These are phyloP conservation scores for Drosophila gunungcola DNA, from an alignment of 1,140 invertebrate species.

Conservation along the genomic window DNA sequence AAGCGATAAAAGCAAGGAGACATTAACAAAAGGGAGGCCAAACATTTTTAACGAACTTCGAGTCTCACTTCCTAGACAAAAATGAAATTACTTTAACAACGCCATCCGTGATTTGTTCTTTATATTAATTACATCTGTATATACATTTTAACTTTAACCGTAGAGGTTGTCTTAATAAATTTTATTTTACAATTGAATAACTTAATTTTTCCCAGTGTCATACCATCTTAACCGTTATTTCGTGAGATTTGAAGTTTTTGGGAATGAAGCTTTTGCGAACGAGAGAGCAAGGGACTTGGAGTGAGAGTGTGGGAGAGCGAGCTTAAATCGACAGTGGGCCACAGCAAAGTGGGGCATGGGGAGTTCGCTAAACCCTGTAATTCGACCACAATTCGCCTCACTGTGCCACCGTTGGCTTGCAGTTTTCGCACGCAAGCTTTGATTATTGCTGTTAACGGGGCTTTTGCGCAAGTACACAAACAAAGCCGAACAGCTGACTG, in stretches of 20 bases:
- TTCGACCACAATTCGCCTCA: background rate
- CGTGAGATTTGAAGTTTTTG: background rate
- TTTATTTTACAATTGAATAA: background rate
- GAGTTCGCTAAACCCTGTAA: slow-evolving; percentile 11
- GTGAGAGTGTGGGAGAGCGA: background rate
- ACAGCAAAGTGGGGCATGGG: slow-evolving; percentile 4
- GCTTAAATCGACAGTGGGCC: slow-evolving; percentile 27
- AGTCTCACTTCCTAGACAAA: no score
- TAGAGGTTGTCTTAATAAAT: background rate
- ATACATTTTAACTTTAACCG: background rate
- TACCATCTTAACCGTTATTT: background rate
- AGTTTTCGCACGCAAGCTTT: slow-evolving; percentile 46
- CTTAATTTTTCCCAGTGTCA: background rate
- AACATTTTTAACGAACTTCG: no score
- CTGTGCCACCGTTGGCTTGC: slow-evolving; percentile 38
- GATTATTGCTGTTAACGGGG: slow-evolving; percentile 11
- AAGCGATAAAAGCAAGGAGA: no score
- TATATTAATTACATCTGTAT: no score
- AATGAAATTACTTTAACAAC: no score
- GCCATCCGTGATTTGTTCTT: no score
- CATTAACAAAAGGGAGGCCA: no score
- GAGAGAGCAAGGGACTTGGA: background rate
- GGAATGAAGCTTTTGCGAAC: background rate
- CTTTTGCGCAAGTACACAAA: slow-evolving; percentile 76
- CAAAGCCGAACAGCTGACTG: slow-evolving; percentile 66